Conservation (phyloP, 2,113 vertebrate species). For the Chloebia gouldiae region DNA sequence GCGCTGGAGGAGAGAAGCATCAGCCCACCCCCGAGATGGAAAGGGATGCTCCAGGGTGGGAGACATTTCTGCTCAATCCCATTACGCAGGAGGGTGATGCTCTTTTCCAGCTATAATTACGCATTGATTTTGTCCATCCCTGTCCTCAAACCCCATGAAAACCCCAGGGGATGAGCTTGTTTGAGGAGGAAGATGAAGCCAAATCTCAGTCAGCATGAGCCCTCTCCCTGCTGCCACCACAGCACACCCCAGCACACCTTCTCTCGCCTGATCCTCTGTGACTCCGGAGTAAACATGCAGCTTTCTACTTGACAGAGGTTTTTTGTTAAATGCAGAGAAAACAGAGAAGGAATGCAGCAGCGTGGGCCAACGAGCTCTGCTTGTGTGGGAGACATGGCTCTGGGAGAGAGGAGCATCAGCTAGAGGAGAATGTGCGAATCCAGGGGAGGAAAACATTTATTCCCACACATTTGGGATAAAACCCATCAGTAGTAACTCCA, state of each 20-base stretch:
- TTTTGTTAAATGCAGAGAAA: not conserved
- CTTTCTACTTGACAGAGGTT: not conserved
- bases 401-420: not conserved
- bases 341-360: not conserved
- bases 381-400: not conserved
- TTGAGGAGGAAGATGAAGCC: not conserved
- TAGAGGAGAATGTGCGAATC: not conserved
- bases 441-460: not conserved
- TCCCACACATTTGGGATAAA: not conserved
- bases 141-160: not conserved
- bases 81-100: not conserved
- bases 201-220: not conserved
- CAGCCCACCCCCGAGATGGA: fast-evolving
- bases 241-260: not conserved
- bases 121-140: not conserved
- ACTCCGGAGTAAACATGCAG: fast-evolving
- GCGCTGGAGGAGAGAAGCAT: not conserved
- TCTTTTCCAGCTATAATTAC: not conserved
- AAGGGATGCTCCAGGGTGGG: not conserved
- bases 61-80: not conserved
- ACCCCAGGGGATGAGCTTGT: fast-evolving
- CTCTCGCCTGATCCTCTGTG: not conserved
- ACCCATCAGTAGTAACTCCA: fast-evolving
- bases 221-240: not conserved
- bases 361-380: not conserved